Percentiles rank a stretch among this genome's conserved stretches.
These are phyloP conservation scores for Myiozetetes cayanensis DNA, from an alignment of 2,113 vertebrate species.

Conservation along the genomic window DNA sequence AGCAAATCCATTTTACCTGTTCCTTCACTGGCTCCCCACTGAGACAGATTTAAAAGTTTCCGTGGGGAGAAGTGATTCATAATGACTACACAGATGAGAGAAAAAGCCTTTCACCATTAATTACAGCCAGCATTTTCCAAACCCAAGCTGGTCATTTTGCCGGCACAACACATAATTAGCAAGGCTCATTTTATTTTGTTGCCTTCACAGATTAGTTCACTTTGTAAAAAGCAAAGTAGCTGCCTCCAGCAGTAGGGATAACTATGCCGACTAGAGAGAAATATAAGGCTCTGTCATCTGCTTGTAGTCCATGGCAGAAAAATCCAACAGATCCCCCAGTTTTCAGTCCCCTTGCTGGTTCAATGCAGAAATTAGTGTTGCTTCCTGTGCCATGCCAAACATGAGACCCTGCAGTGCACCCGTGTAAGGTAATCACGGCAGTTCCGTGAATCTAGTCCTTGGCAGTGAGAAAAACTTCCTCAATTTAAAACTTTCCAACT, in stretches of 20 bases:
- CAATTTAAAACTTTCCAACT: neutral
- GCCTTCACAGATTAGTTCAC: neutral
- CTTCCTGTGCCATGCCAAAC: neutral
- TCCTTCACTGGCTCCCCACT: conserved; percentile 8
- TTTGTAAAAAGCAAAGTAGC: neutral
- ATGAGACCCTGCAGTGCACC: neutral
- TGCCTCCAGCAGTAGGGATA: neutral
- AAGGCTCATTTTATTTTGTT: neutral
- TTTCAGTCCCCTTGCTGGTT: neutral
- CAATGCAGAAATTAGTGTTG: neutral
- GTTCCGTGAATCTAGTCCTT: neutral
- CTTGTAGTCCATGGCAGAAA: neutral
- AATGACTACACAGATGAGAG: neutral
- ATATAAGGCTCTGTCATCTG: neutral
- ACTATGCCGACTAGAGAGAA: neutral
- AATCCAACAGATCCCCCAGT: neutral
- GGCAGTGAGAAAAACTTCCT: neutral
- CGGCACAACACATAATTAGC: neutral
- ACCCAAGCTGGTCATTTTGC: neutral
- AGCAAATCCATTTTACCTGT: conserved; percentile 44
- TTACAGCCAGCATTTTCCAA: neutral
- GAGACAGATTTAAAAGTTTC: conserved; percentile 40
- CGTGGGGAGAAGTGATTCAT: neutral
- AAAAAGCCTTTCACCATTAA: conserved; percentile 40
- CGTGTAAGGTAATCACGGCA: accelerated